Evolutionary conservation across 92 coral and sea anemone genomes (phyloP), one percentile per base, ranked within the genome.

Genomic region (Siderastrea siderea): DNA sequence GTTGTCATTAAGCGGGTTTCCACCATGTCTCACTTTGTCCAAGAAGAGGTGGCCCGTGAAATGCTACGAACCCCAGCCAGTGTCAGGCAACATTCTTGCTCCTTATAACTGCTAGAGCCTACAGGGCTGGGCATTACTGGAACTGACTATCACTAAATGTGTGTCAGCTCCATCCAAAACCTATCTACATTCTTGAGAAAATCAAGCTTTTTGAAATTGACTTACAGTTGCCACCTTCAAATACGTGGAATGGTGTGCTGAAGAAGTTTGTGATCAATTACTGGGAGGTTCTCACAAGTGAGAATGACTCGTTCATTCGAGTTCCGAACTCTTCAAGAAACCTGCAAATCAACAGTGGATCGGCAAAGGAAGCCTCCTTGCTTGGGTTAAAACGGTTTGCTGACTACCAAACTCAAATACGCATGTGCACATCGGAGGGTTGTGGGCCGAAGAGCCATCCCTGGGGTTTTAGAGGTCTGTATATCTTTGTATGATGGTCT

Each of bases 381-480:
- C 3, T 10, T 15, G 74, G 73, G 2, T 51, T 84, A 26, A 63
- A 48, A 26, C 81, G 80, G 46, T 84, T 73, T 59, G 52, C 15
- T 9, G 64, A 73, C 47, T 84, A 84, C 47, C 12, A 73, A 45
- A 63, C 73, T 13, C 62, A 73, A 7, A 84, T 84, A 64, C 61
- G 80, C 38, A 84, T 74, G 81, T 84, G 87, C 60, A 84, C 72
- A 5, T 46, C 80, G 0, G 44, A 60, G 26, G 87, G 87, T 10
- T 84, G 87, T 84, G 87, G 87, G 5, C 87, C 87, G 2, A 62
- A n/a, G 48, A 84, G 87, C 68, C 16, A 11, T 11, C 79, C 87
- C 26, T 73, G 47, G 80, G 5, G n/a, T 45, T 47, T 74, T n/a
- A n/a, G 5, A 73, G 87, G 87, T 73, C 6, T 43, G 86, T 55